Percentiles rank a stretch among this genome's conserved stretches.
Conservation (phyloP, 2,797 vertebrate species). For the Cebuella pygmaea region DNA sequence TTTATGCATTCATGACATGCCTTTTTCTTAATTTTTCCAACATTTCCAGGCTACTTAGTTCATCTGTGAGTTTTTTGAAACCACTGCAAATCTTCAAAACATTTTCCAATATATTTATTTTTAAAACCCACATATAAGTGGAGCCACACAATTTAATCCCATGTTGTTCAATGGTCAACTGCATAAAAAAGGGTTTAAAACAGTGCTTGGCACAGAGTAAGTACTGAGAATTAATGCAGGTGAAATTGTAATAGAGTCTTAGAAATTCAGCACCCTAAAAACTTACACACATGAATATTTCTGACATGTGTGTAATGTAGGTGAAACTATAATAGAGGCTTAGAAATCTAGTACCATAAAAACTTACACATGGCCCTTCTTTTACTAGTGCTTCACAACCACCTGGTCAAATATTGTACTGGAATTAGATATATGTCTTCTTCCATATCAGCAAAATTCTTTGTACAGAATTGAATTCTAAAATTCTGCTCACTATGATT, state of each 20-base stretch:
- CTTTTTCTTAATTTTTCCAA: not conserved
- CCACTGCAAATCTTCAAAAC: not conserved
- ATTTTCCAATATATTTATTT: not conserved
- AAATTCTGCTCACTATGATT: not conserved
- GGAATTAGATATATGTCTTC: not conserved
- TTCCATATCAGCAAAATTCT: not conserved
- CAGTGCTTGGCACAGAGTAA: not conserved
- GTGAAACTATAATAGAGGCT: not conserved
- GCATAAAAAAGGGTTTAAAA: not conserved
- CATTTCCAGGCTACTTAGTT: not conserved
- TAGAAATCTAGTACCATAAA: not conserved
- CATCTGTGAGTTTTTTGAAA: not conserved
- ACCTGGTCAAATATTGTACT: not conserved
- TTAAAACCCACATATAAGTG: not conserved
- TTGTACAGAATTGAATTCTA: not conserved
- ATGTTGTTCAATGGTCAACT: not conserved
- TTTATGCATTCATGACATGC: not conserved
- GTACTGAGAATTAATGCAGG: not conserved
- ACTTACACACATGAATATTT: not conserved
- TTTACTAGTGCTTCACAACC: not conserved
- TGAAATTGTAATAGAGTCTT: not conserved
- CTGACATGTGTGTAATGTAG: not conserved
- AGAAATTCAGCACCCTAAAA: slow-evolving; percentile 5
- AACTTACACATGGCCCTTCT: not conserved
- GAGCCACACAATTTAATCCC: not conserved